These are phyloP conservation scores for Actinemys pallida DNA, from an alignment of 2,113 vertebrate species.

Conservation along the genomic window DNA sequence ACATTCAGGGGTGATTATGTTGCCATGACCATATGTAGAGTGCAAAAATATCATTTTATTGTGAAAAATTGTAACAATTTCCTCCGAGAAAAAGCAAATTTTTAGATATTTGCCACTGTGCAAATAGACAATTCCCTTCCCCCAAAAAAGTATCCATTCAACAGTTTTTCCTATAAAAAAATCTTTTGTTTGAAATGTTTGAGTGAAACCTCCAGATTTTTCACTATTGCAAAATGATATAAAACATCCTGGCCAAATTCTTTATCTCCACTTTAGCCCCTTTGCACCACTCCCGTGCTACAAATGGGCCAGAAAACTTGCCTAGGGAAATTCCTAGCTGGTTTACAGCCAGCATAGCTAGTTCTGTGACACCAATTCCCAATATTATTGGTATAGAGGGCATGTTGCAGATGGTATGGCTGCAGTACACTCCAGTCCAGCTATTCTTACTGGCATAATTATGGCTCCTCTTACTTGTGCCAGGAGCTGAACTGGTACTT, in stretches of 20 bases:
- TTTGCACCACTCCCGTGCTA: neutral
- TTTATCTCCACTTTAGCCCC: neutral
- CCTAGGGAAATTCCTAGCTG: neutral
- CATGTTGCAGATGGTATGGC: neutral
- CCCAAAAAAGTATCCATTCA: neutral
- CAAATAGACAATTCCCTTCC: neutral
- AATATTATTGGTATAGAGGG: neutral
- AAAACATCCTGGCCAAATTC: neutral
- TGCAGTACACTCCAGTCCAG: neutral
- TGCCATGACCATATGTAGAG: neutral
- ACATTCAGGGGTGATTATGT: neutral
- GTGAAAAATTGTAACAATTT: neutral
- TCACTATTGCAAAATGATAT: neutral
- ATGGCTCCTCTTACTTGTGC: neutral
- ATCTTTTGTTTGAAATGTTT: neutral
- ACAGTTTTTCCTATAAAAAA: neutral
- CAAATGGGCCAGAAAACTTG: neutral
- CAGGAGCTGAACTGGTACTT: neutral
- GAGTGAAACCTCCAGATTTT: neutral
- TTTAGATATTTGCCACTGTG: neutral
- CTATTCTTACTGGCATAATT: neutral
- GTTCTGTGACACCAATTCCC: too few species aligned
- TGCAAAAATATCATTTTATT: neutral
- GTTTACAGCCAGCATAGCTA: too few species aligned
- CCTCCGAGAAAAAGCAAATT: neutral